A percentile compares a stretch with the other conserved stretches of the same genome.
Evolutionary conservation across 1,140 invertebrate species (phyloP).

Genomic region (Anastatus disparis): DNA sequence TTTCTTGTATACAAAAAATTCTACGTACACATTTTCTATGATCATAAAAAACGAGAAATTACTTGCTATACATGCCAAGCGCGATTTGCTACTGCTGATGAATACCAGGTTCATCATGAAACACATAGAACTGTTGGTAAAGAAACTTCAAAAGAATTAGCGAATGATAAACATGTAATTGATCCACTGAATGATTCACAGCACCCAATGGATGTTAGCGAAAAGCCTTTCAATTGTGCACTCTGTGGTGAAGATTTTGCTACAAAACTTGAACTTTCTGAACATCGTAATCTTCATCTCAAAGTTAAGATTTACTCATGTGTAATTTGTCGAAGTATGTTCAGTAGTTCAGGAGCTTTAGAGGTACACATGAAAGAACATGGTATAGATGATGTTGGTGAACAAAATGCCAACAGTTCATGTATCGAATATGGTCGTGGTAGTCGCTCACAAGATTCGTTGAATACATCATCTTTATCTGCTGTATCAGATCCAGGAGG

Average conservation of each 20-base stretch:
- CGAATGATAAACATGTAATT: constrained; percentile 2
- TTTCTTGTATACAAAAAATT: constrained; percentile 62
- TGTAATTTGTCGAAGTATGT: constrained; percentile 70
- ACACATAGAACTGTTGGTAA: constrained; percentile 46
- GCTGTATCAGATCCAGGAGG: constrained; percentile 49
- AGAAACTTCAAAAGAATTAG: not conserved
- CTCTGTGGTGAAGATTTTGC: constrained; percentile 73
- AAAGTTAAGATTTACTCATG: constrained; percentile 75
- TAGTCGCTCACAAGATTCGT: constrained; percentile 2
- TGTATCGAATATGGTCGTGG: constrained; percentile 46
- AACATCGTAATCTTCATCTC: constrained; percentile 74
- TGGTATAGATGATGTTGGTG: constrained; percentile 56
- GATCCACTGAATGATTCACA: not conserved
- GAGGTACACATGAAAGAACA: constrained; percentile 70
- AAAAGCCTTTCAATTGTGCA: constrained; percentile 65
- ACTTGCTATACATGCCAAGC: constrained; percentile 50
- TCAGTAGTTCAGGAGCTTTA: constrained; percentile 69
- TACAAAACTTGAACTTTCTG: constrained; percentile 69
- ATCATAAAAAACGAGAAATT: constrained; percentile 59
- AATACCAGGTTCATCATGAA: constrained; percentile 56
- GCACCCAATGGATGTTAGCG: not conserved
- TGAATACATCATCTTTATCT: constrained; percentile 41
- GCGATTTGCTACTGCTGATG: constrained; percentile 45
- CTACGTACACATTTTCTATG: constrained; percentile 48
- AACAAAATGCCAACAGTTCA: constrained; percentile 52